A percentile compares a stretch with the other conserved stretches of the same genome.
These are phyloP conservation scores for Poeciliopsis infans DNA, from an alignment of 2,797 vertebrate genomes.

Conservation along the genomic window DNA sequence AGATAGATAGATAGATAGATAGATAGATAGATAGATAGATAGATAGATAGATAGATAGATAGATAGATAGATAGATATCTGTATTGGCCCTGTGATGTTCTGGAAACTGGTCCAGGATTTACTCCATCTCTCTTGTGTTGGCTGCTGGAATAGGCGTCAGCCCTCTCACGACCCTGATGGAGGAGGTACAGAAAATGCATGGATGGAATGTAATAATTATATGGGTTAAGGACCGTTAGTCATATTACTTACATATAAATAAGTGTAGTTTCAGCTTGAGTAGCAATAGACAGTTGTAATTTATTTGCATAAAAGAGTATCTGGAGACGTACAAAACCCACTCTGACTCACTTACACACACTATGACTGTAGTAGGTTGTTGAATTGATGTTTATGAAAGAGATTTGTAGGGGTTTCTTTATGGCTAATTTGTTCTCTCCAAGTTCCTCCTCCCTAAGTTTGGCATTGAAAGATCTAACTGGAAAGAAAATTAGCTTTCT, in stretches of 20 bases:
- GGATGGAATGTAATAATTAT: constrained; percentile 3
- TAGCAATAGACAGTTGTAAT: constrained; percentile 1
- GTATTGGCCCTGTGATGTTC: not conserved
- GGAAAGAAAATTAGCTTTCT: constrained; percentile 1
- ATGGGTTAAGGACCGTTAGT: not conserved
- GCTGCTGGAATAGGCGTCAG: not conserved
- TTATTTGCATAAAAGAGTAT: not conserved
- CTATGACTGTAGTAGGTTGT: not conserved
- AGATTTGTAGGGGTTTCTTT: constrained; percentile 1
- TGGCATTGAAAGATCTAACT: constrained; percentile 3
- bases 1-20: no score
- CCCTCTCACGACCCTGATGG: not conserved
- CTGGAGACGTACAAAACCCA: not conserved
- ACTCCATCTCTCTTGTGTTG: not conserved
- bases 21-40: no score
- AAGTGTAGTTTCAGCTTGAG: not conserved
- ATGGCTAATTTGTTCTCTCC: constrained; percentile 8
- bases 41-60: no score
- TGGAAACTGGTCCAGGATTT: not conserved
- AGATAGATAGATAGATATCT: no score
- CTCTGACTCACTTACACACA: not conserved
- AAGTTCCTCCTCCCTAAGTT: not conserved
- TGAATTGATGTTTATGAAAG: not conserved
- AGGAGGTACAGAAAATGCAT: constrained; percentile 8
- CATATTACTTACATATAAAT: constrained; percentile 6